Percentiles rank a stretch among this genome's conserved stretches.
Conservation (phyloP, 2,113 vertebrate genomes). For the Engystomops pustulosus region DNA sequence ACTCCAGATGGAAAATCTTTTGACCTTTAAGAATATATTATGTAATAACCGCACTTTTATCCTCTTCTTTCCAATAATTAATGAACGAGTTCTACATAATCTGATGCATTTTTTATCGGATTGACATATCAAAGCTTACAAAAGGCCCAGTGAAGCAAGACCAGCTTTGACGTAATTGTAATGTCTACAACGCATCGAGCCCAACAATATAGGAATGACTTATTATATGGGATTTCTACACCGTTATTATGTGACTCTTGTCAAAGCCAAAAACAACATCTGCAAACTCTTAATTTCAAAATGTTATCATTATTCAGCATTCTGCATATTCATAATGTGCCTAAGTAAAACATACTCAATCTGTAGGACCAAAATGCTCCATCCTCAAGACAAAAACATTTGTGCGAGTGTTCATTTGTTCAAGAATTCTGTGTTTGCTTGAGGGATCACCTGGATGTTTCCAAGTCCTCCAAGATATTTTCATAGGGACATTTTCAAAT, state of each 20-base stretch:
- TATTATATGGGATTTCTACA: conserved; percentile 4
- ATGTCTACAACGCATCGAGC: conserved; percentile 1
- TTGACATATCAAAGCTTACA: not conserved
- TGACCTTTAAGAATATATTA: conserved; percentile 2
- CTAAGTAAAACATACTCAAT: not conserved
- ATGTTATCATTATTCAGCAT: conserved; percentile 45
- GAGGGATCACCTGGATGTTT: not conserved
- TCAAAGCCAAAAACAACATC: conserved; percentile 43
- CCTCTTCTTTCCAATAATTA: not conserved
- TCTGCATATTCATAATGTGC: conserved; percentile 9
- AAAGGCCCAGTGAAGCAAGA: conserved; percentile 8
- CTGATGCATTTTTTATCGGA: not conserved
- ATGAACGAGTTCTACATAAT: not conserved
- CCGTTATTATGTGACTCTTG: conserved; percentile 19
- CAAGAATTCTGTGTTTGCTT: not conserved
- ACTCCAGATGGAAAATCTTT: not conserved
- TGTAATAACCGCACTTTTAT: not conserved
- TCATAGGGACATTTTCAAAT: not conserved
- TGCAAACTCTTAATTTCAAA: conserved; percentile 46
- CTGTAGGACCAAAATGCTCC: not conserved
- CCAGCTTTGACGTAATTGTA: conserved; percentile 21
- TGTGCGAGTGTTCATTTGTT: not conserved
- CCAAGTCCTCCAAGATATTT: not conserved
- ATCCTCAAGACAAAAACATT: not conserved
- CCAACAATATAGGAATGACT: conserved; percentile 27